Evolutionary conservation across 1,140 invertebrate species (phyloP), one percentile per base, ranked within the genome.

Genomic region (Carposina sasakii): DNA sequence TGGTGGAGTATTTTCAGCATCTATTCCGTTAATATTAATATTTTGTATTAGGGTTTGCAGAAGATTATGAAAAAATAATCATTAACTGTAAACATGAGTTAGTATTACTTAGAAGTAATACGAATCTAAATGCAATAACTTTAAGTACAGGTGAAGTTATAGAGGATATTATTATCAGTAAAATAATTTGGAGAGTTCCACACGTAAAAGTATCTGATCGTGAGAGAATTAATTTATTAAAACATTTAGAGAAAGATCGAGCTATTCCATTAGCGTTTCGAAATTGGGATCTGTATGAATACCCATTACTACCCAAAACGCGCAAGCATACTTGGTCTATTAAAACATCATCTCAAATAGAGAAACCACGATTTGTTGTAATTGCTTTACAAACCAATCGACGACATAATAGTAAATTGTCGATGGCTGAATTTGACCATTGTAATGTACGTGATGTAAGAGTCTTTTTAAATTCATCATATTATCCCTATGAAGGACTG

Each of bases 11-110:
- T 85, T 84, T 46, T 62, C 72, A 42, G 62, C 74, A 8, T 63
- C 49, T 20, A 63, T 87, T 33, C 81, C 82, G 3, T 40, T 86
- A 13, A 72, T 56, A 31, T 49, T 71, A 31, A 37, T 85, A 1
- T 37, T 49, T 71, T 28, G 28, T 85, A 1, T 50, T 84, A 1
- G 77, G 81, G 9, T 85, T 86, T 63, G 73, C 73, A 40, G 77
- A 87, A 63, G 82, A 86, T 61, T 87, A 82, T 65, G 58, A 62
- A 42, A 74, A 75, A 64, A 72, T 87, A 33, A 55, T 86, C n/a
- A 37, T 81, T 6, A 85, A 86, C 54, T 62, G 58, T 43, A 78
- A 81, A 60, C 81, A 85, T 59, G 78, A 86, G 59, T 43, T 86
- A 12, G 67, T 86, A 60, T 54, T 86, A 20, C 70, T 71, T 20